Evolutionary conservation across 2,113 vertebrate genomes (phyloP), one percentile per base, ranked within the genome.

Genomic region (Puffinus mauretanicus): DNA sequence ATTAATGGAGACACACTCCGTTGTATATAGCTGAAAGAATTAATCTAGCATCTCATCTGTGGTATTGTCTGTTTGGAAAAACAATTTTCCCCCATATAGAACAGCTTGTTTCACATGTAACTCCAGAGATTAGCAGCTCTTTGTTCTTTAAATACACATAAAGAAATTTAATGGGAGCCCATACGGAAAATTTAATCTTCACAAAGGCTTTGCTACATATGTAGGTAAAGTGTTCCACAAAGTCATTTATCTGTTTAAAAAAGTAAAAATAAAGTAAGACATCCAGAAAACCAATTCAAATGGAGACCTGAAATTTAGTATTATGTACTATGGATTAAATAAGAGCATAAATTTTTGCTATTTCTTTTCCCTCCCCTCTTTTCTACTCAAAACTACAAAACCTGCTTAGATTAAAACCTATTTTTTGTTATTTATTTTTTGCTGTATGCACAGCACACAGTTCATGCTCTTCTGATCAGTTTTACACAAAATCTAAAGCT

Each of bases 1-100:
- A 95, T 88, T 95, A 90, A 70, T 57, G 71, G 87, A 94, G 82
- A 93, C 52, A 61, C 29, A 29, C 34, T 86, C 58, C 75, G 66
- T 82, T 49, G 61, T 30, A 85, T 16, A 38, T 1, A 65, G 77
- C 49, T 85, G 54, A 25, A 91, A 82, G 80, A 88, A 94, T 82
- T 90, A 9, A 94, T 58, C 70, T 19, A 58, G 54, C 80, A 73
- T 62, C 87, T 97, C 78, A 34, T 80, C 44, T 80, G 66, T 54
- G 62, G 16, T 16, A 51, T 25, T 82, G 55, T 93, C 88, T 88
- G 16, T 8, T 72, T 61, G 83, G 64, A 90, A 84, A 87, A 89
- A 69, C 34, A 79, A 3, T 21, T 92, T 62, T 84, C 54, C 30
- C 65, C 47, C 78, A 26, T 8, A 19, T 0, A 87, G 62, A 91